phyloP scores from a whole-genome alignment of 1,140 invertebrate genomes.

The Zelostemma sp. region DNA sequence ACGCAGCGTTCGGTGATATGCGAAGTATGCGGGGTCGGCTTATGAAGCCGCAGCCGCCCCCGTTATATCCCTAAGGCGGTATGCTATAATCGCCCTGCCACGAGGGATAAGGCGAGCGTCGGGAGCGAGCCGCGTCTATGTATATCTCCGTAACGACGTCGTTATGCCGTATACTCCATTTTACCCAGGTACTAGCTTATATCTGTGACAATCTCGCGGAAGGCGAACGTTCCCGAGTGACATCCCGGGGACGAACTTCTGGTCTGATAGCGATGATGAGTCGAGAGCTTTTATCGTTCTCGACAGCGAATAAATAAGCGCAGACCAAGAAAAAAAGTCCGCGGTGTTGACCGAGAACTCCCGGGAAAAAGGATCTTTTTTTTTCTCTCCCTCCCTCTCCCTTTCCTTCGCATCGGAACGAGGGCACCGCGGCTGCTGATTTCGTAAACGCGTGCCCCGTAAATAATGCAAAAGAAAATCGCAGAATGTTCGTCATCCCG shows the following conservation, averaged over 20 bases:
- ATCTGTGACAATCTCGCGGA: neutral
- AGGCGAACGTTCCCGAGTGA: neutral
- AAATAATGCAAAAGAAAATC: conserved; percentile 11
- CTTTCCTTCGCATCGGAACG: neutral
- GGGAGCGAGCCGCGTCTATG: conserved; percentile 46
- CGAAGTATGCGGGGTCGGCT: conserved; percentile 49
- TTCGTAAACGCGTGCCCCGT: too few species aligned
- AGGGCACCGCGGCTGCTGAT: conserved; percentile 2
- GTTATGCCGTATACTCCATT: conserved; percentile 33
- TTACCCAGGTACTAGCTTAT: neutral
- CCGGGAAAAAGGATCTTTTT: neutral
- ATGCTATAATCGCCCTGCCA: conserved; percentile 50
- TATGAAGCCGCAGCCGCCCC: conserved; percentile 51
- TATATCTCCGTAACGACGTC: conserved; percentile 54
- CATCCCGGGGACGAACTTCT: neutral
- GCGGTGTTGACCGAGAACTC: neutral
- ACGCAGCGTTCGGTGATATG: conserved; percentile 33
- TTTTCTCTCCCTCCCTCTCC: neutral
- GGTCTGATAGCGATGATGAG: neutral
- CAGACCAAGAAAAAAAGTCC: too few species aligned
- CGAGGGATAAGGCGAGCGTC: conserved; percentile 43
- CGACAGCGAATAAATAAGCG: neutral
- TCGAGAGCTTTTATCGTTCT: neutral
- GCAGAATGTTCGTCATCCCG: neutral
- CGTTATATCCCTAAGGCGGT: conserved; percentile 48